Percentiles rank a stretch among this genome's conserved stretches.
These are phyloP conservation scores for Maconellicoccus hirsutus DNA, from an alignment of 1,140 invertebrate species.

Conservation along the genomic window DNA sequence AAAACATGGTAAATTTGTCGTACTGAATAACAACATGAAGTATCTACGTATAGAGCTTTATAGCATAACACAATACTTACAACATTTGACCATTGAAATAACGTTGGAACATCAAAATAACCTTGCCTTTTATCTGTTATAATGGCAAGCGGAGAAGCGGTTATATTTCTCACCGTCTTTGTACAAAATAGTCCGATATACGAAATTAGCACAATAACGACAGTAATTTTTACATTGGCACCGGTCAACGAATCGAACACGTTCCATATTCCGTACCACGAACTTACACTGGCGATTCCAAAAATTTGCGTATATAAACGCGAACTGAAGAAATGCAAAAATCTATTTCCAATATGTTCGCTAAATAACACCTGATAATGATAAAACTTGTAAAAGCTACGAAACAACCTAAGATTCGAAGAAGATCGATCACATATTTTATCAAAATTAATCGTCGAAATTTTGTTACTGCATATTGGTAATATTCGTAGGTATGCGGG, in stretches of 20 bases:
- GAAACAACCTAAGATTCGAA: conserved; percentile 3
- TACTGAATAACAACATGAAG: no score
- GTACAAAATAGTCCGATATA: conserved; percentile 50
- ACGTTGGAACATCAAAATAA: conserved; percentile 70
- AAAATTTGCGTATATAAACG: conserved; percentile 61
- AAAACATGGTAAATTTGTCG: no score
- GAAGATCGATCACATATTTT: conserved; percentile 9
- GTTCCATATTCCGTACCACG: conserved; percentile 70
- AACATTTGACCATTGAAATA: conserved; percentile 42
- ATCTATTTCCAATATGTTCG: conserved; percentile 19
- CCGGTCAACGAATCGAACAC: conserved; percentile 58
- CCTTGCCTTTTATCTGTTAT: conserved; percentile 55
- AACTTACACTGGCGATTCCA: conserved; percentile 65
- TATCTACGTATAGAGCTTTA: no score
- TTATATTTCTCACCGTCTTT: conserved; percentile 58
- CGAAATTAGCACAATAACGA: conserved; percentile 43
- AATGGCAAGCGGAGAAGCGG: conserved; percentile 66
- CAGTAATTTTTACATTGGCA: conserved; percentile 41
- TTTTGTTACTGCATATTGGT: neutral
- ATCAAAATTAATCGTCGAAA: no score
- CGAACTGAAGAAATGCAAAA: conserved; percentile 51
- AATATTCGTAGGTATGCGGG: no score
- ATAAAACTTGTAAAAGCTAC: conserved; percentile 6
- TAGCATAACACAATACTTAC: neutral
- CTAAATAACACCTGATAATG: conserved; percentile 4